Evolutionary conservation across 2,888 invertebrate genomes (phyloP).

Genomic region (Netelia virgata): DNA sequence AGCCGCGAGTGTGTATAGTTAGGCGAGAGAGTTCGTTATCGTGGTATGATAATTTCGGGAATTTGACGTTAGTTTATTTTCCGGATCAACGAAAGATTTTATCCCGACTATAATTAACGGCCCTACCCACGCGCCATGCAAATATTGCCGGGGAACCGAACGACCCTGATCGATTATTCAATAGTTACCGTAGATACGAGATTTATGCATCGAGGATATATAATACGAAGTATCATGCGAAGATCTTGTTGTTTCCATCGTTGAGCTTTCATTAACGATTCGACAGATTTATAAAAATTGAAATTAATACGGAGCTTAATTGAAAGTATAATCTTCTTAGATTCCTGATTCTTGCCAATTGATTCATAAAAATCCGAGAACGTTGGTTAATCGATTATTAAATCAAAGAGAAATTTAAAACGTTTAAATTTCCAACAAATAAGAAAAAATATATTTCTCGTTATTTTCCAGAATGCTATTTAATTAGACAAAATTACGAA

Average conservation of each 20-base stretch:
- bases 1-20: conserved; percentile 3
- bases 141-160: conserved; percentile 27
- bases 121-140: not conserved
- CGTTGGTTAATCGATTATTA: no score
- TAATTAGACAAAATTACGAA: no score
- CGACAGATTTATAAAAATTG: not conserved
- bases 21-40: conserved; percentile 65
- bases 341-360: no score
- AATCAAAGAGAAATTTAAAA: not conserved
- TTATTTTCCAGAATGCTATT: not conserved
- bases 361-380: no score
- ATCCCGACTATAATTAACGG: conserved; percentile 64
- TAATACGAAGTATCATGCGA: not conserved
- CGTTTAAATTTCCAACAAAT: not conserved
- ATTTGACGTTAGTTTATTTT: conserved; percentile 69
- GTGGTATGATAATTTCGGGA: conserved; percentile 63
- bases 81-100: conserved; percentile 49
- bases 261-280: not conserved
- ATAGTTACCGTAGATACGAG: not conserved
- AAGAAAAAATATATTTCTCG: not conserved
- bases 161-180: conserved; percentile 22
- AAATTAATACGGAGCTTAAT: not conserved
- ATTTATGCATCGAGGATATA: not conserved
- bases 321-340: not conserved
- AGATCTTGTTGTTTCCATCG: not conserved